phyloP scores from a whole-genome alignment of 92 coral and sea anemone genomes.

The Nematostella vectensis region DNA sequence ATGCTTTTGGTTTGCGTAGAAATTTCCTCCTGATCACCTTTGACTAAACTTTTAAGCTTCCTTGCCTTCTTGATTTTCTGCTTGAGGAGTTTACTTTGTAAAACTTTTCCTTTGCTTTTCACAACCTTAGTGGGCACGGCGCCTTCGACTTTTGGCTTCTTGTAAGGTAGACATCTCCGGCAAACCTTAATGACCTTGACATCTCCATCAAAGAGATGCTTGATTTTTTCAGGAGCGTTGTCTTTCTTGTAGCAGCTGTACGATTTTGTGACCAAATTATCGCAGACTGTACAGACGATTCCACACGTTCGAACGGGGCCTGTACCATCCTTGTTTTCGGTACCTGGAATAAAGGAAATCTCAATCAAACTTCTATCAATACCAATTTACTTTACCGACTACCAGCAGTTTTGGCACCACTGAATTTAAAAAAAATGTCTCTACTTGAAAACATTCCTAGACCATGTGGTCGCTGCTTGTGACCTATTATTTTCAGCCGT shows the following conservation, averaged over 20 bases:
- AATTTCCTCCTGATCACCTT: conserved; percentile 7
- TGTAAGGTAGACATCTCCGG: conserved; percentile 92
- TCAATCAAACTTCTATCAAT: neutral
- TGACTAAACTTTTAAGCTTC: conserved; percentile 16
- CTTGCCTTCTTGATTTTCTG: conserved; percentile 47
- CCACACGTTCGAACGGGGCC: conserved; percentile 69
- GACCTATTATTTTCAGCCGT: too few relatives aligned
- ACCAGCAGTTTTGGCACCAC: too few relatives aligned
- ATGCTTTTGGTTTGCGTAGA: conserved; percentile 23
- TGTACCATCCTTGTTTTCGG: conserved; percentile 44
- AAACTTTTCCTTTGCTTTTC: conserved; percentile 23
- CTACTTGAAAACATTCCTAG: too few relatives aligned
- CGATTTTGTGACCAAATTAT: conserved; percentile 82
- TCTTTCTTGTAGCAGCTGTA: conserved; percentile 91
- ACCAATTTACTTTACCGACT: too few relatives aligned
- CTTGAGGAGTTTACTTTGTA: conserved; percentile 37
- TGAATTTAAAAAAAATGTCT: neutral
- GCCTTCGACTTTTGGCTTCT: conserved; percentile 71
- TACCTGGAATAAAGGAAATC: conserved; percentile 11
- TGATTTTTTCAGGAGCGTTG: conserved; percentile 80
- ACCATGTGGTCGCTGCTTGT: too few relatives aligned
- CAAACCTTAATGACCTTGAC: conserved; percentile 86
- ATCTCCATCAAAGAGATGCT: conserved; percentile 64
- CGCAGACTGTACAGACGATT: conserved; percentile 74
- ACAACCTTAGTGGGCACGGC: conserved; percentile 7